Percentiles rank a stretch among this genome's conserved stretches.
Conservation (phyloP, 2,797 vertebrate species). For the Tenualosa ilisha region DNA sequence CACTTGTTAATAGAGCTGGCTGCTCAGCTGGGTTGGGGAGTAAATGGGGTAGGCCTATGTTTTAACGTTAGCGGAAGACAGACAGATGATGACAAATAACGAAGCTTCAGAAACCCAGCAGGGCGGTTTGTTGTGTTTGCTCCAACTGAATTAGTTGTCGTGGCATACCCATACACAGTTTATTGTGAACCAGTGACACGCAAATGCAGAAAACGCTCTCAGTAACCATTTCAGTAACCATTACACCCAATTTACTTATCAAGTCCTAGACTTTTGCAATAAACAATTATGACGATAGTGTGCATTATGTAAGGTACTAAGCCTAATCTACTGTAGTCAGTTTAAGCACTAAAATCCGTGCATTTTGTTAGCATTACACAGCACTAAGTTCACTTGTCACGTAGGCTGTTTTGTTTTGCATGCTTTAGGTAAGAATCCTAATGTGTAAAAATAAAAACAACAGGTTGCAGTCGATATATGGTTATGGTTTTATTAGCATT, state of each 20-base stretch:
- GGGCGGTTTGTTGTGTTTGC: background rate
- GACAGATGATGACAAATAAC: background rate
- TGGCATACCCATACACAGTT: too few relatives aligned
- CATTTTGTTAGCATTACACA: background rate
- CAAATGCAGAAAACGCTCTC: too few relatives aligned
- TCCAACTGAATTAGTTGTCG: too few relatives aligned
- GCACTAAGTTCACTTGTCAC: slow-evolving; percentile 21
- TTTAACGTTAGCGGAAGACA: background rate
- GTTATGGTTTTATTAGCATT: slow-evolving; percentile 51
- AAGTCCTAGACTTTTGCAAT: background rate
- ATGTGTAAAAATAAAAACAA: slow-evolving; percentile 24
- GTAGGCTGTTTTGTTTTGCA: slow-evolving; percentile 41
- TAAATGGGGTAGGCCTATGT: background rate
- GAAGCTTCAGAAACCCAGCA: background rate
- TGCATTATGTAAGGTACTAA: background rate
- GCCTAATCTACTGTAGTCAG: background rate
- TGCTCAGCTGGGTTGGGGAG: background rate
- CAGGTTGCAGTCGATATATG: slow-evolving; percentile 34
- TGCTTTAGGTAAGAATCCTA: slow-evolving; percentile 13
- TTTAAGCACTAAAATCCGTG: background rate
- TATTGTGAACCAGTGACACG: too few relatives aligned
- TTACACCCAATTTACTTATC: too few relatives aligned
- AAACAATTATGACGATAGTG: background rate
- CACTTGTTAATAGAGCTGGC: background rate
- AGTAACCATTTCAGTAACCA: too few relatives aligned